phyloP scores from a whole-genome alignment of 2,888 invertebrate species.

The Capitulum mitella region DNA sequence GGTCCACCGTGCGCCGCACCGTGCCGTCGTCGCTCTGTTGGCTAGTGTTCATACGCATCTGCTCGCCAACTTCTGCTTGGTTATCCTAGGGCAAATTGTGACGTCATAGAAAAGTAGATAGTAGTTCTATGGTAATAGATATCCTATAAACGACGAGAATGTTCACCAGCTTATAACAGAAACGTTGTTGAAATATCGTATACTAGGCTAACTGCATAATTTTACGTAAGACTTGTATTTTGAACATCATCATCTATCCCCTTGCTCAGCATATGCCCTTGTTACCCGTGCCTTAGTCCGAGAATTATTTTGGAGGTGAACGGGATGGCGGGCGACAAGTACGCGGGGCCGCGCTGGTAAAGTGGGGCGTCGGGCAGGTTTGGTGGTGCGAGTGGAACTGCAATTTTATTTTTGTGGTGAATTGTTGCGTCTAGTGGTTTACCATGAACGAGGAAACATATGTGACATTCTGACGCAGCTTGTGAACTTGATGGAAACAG shows the following conservation, averaged over 20 bases:
- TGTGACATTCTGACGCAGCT: neutral
- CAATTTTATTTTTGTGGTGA: too few relatives aligned
- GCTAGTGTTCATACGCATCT: neutral
- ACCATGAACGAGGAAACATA: neutral
- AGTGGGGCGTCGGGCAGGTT: neutral
- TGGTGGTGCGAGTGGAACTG: neutral
- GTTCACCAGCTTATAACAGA: too few relatives aligned
- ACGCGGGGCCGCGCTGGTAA: neutral
- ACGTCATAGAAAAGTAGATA: neutral
- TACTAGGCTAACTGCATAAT: neutral
- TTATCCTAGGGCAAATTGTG: neutral
- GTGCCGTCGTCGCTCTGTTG: too few relatives aligned
- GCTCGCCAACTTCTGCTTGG: neutral
- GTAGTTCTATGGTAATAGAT: neutral
- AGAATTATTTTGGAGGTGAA: conserved; percentile 1
- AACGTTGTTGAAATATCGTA: neutral
- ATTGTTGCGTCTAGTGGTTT: too few relatives aligned
- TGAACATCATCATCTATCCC: neutral
- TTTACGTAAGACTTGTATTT: neutral
- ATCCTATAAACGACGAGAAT: neutral
- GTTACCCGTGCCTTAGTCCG: neutral
- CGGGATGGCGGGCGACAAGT: neutral
- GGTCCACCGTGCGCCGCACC: too few relatives aligned
- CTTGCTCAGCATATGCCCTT: neutral
- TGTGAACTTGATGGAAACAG: conserved; percentile 8